Base-by-base conservation (phyloP, 2,797 vertebrate genomes). In the Dendrocincla tyrannina region DNA sequence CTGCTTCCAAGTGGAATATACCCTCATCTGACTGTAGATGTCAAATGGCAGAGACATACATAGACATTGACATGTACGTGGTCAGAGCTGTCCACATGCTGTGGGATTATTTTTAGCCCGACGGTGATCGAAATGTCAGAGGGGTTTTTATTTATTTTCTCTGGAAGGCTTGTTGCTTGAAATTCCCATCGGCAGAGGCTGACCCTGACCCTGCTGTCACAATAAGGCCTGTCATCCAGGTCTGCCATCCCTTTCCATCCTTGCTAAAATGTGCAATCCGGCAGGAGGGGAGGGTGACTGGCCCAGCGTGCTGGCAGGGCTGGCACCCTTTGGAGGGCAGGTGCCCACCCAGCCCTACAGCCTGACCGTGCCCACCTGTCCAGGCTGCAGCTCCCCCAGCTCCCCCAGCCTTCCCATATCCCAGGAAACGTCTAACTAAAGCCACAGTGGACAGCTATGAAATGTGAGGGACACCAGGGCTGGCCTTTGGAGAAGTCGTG, bases 291-390 rank as follows among this genome's bases (percentile, higher is more conserved):
- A 74, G 27, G 13, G 20, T 32, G 41, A 63, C 15, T 30, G n/a
- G 13, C 44, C 32, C 55, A 15, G 39, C 1, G 0, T 37, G 30
- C 28, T 8, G 7, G 50, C 42, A 67, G 41, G 69, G 41, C 37
- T 79, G 37, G 5, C 58, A 78, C 13, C 42, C 11, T 73, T 53
- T 4, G 3, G 50, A 84, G 37, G 47, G 74, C 23, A 89, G 24
- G 27, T 2, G 1, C 17, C 70, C 44, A 60, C 24, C 16, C 83
- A 77, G 23, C 18, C 7, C 33, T 1, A 2, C 53, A 67, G 66
- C 39, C 32, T 5, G 4, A 13, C 5, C 1, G 0, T 5, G 3
- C 18, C 35, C 35, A 55, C 10, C 27, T 3, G 0, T 13, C 23
- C 41, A 84, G 33, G 50, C 6, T 86, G 46, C 53, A 78, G n/a